Base-by-base conservation (phyloP, 2,797 vertebrate genomes). In the Lacerta bilineata region DNA sequence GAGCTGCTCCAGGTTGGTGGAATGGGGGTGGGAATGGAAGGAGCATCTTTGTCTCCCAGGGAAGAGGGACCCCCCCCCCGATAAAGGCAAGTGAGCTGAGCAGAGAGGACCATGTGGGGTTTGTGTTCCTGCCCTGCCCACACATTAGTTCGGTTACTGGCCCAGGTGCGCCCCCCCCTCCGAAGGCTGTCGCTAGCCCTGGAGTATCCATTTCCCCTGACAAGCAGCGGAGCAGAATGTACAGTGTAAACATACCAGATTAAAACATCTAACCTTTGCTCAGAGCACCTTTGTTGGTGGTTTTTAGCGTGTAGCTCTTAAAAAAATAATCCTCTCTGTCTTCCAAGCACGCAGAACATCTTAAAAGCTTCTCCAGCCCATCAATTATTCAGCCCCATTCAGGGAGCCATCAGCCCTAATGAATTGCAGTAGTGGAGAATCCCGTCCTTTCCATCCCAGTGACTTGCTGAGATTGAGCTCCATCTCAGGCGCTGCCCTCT, bases 331-430 rank as follows among this genome's bases (percentile, higher is more conserved):
- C 91, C 93, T 90, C 94, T 94, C 80, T 20, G 94, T 94, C 94
- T 95, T 93, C 86, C 0, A 71, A 95, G 95, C 91, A 0, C 89
- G 85, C 89, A 36, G 94, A 96, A 94, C 96, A 96, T 96, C 95
- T 96, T 96, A 96, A 96, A 96, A 96, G 95, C 96, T 91, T 96
- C 96, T 96, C 87, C 90, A 46, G 93, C 95, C 95, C 96, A 97
- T 97, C 97, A 97, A 97, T 97, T 97, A 97, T 97, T 97, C 97
- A 97, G 91, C 91, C 94, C 95, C 93, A 94, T 96, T 97, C 96
- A 96, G 97, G 95, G 97, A 97, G 95, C 94, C 92, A 96, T 97
- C 96, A 93, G 95, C 96, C 96, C 96, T 97, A 96, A 97, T 97
- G 97, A 97, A 97, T 95, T 96, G 97, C 96, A 94, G 89, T 86